A percentile compares a stretch with the other conserved stretches of the same genome.
Evolutionary conservation across 92 coral and sea anemone species (phyloP).

Genomic region (Zoanthus gigantus): DNA sequence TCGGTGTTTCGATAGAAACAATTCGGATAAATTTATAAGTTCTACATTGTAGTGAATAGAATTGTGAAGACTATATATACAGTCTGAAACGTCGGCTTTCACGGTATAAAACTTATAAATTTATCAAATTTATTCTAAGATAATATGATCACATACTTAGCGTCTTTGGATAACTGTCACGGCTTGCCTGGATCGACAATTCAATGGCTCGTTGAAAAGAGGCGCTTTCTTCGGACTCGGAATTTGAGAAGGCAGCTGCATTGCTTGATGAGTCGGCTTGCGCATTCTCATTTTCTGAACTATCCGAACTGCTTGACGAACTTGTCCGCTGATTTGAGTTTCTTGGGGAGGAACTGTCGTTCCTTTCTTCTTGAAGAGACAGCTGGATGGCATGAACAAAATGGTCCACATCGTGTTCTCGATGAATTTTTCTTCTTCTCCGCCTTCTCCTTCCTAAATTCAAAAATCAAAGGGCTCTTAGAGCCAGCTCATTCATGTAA

Average conservation of each 20-base stretch:
- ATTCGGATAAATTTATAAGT: no score
- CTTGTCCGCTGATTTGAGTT: conserved; percentile 48
- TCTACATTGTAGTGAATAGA: no score
- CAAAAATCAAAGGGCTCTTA: no score
- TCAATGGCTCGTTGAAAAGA: conserved; percentile 93
- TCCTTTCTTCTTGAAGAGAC: conserved; percentile 68
- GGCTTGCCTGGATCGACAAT: conserved; percentile 71
- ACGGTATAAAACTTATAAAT: no score
- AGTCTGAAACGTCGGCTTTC: no score
- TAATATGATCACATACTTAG: background rate
- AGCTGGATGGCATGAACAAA: conserved; percentile 81
- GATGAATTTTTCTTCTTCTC: conserved; percentile 53
- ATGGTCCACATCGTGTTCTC: conserved; percentile 68
- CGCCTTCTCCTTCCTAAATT: conserved; percentile 39
- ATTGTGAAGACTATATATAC: no score
- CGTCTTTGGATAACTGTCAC: conserved; percentile 31
- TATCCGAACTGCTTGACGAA: conserved; percentile 80
- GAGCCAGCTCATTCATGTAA: no score
- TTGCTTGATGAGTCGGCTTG: conserved; percentile 40
- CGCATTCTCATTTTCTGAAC: conserved; percentile 65
- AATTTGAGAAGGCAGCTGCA: conserved; percentile 31
- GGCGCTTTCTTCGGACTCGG: conserved; percentile 70
- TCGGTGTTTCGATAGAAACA: no score
- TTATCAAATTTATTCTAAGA: background rate
- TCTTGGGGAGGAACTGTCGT: conserved; percentile 49